phyloP scores from a whole-genome alignment of 2,797 vertebrate genomes.

The Cyprinella venusta region DNA sequence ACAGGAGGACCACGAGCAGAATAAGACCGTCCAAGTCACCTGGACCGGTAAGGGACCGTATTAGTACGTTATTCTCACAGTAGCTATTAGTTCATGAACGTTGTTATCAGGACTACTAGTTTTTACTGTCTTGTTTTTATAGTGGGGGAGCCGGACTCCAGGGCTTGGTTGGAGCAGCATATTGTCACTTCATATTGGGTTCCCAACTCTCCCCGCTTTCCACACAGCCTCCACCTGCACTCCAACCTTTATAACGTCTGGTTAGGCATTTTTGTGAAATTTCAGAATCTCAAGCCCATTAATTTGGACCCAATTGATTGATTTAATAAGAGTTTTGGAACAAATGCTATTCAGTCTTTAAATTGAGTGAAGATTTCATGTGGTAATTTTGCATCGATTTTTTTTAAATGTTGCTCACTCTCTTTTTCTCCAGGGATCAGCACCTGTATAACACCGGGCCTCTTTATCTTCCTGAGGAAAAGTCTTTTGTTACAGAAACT shows the following conservation, averaged over 20 bases:
- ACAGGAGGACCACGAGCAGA: conserved; percentile 87
- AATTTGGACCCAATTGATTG: neutral
- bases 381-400: neutral
- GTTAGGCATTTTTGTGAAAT: conserved; percentile 72
- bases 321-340: neutral
- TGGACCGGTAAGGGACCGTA: conserved; percentile 83
- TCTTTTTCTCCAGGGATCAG: conserved; percentile 84
- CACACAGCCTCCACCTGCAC: conserved; percentile 93
- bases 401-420: neutral
- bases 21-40: conserved; percentile 78
- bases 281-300: too few relatives aligned
- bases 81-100: neutral
- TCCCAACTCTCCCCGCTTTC: conserved; percentile 81
- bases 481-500: conserved; percentile 90
- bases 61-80: neutral
- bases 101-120: neutral
- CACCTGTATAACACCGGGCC: conserved; percentile 93
- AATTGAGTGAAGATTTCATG: neutral
- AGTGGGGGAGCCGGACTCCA: conserved; percentile 86
- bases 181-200: conserved; percentile 94
- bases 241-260: conserved; percentile 94
- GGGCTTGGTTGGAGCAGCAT: conserved; percentile 91
- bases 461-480: conserved; percentile 91
- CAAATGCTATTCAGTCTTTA: neutral
- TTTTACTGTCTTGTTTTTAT: conserved; percentile 41